Conservation (phyloP, 2,797 vertebrate genomes). For the Acestrorhynchus altus region DNA sequence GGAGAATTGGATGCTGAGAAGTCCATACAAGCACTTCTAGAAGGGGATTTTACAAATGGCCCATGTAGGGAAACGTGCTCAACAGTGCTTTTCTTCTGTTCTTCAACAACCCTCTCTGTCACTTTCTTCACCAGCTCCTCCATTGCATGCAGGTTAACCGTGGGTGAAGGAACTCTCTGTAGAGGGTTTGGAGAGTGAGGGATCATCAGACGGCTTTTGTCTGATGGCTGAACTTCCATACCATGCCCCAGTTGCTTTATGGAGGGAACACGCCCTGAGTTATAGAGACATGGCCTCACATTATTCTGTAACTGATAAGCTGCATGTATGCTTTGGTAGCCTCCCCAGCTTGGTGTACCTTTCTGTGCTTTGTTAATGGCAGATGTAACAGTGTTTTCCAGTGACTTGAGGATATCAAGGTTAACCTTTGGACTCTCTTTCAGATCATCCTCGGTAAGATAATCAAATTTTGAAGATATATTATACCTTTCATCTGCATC, state of each 20-base stretch:
- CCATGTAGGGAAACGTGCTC: conserved; percentile 82
- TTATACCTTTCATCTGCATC: conserved; percentile 90
- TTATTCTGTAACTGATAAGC: conserved; percentile 96
- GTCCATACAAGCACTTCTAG: conserved; percentile 86
- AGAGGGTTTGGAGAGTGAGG: conserved; percentile 78
- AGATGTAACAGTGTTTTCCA: conserved; percentile 96
- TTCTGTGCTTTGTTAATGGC: conserved; percentile 99
- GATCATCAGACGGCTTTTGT: conserved; percentile 86
- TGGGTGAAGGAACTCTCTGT: conserved; percentile 25
- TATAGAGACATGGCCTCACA: conserved; percentile 87
- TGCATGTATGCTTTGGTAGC: conserved; percentile 97
- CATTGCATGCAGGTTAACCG: conserved; percentile 89
- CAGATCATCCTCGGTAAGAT: conserved; percentile 95
- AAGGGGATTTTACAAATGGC: conserved; percentile 82
- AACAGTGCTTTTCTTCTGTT: conserved; percentile 86
- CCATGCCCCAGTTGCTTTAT: conserved; percentile 83
- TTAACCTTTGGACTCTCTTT: conserved; percentile 95
- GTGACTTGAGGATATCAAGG: conserved; percentile 95
- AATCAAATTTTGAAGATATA: conserved; percentile 90
- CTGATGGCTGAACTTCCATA: conserved; percentile 77
- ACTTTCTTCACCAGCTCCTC: conserved; percentile 95
- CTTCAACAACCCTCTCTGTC: conserved; percentile 91
- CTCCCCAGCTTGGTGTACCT: conserved; percentile 96
- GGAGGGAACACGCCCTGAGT: conserved; percentile 82
- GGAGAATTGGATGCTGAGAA: conserved; percentile 76